phyloP scores from a whole-genome alignment of 53 echinoderm and acorn worm species.

The Actinopyga echinites region DNA sequence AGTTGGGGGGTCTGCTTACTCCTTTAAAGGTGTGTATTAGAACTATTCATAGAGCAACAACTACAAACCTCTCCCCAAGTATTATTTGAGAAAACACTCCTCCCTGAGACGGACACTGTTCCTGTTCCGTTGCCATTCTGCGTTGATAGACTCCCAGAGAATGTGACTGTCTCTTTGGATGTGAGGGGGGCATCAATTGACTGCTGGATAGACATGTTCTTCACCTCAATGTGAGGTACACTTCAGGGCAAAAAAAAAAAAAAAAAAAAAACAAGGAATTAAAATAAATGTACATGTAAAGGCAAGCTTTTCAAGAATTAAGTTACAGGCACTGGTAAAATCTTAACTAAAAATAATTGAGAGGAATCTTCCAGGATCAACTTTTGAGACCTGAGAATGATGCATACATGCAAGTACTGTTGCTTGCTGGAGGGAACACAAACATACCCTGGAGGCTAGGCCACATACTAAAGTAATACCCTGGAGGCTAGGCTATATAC shows the following conservation, averaged over 20 bases:
- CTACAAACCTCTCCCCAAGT: conserved; percentile 93
- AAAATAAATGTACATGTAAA: neutral
- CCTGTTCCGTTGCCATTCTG: conserved; percentile 94
- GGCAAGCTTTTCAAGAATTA: too few relatives aligned
- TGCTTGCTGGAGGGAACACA: too few relatives aligned
- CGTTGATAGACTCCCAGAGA: conserved; percentile 82
- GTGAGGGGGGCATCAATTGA: conserved; percentile 93
- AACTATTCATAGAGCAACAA: neutral
- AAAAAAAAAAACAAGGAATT: neutral
- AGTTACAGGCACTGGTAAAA: too few relatives aligned
- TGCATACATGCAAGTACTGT: too few relatives aligned
- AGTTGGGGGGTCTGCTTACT: too few relatives aligned
- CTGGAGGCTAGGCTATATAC: too few relatives aligned
- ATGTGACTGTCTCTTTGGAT: conserved; percentile 73
- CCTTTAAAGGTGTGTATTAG: too few relatives aligned
- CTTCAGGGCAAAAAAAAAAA: conserved; percentile 42
- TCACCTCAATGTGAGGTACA: conserved; percentile 73
- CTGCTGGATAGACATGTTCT: conserved; percentile 89
- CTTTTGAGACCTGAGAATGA: too few relatives aligned
- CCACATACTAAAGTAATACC: too few relatives aligned
- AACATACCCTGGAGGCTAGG: too few relatives aligned
- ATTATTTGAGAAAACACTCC: conserved; percentile 79
- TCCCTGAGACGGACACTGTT: conserved; percentile 66
- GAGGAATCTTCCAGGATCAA: too few relatives aligned
- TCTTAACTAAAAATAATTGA: too few relatives aligned